A percentile compares a stretch with the other conserved stretches of the same genome.
Conservation (phyloP, 2,888 invertebrate species). For the Mimachlamys varia region DNA sequence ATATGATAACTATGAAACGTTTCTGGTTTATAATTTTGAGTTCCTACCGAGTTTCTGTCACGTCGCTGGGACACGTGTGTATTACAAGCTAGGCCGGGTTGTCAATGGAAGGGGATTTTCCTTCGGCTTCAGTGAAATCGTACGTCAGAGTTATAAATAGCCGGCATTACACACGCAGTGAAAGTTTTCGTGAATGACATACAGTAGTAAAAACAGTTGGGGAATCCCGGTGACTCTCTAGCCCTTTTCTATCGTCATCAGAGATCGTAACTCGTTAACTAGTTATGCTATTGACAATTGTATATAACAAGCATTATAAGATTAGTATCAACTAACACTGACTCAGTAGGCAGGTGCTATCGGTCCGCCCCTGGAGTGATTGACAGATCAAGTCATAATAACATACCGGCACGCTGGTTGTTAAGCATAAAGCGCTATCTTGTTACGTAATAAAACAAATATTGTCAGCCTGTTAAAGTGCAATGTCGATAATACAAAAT, state of each 20-base stretch:
- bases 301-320: not conserved
- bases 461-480: not conserved
- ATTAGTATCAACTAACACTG: not conserved
- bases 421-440: not conserved
- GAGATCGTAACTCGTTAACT: not conserved
- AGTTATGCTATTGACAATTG: not conserved
- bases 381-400: not conserved
- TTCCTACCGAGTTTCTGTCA: not conserved
- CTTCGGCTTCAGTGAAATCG: not conserved
- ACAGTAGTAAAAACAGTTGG: not conserved
- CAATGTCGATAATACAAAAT: not conserved
- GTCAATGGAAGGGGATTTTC: conserved; percentile 18
- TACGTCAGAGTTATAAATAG: not conserved
- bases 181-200: not conserved
- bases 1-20: not conserved
- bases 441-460: conserved; percentile 20
- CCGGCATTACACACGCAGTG: not conserved
- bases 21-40: not conserved
- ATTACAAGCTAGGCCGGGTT: not conserved
- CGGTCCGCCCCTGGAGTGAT: not conserved
- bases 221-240: not conserved
- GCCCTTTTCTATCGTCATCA: not conserved
- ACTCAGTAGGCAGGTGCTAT: not conserved
- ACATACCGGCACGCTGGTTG: not conserved
- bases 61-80: not conserved